phyloP scores from a whole-genome alignment of 37 sponge, comb jelly and placozoan genomes.

The Halisarca cf. caerulea region DNA sequence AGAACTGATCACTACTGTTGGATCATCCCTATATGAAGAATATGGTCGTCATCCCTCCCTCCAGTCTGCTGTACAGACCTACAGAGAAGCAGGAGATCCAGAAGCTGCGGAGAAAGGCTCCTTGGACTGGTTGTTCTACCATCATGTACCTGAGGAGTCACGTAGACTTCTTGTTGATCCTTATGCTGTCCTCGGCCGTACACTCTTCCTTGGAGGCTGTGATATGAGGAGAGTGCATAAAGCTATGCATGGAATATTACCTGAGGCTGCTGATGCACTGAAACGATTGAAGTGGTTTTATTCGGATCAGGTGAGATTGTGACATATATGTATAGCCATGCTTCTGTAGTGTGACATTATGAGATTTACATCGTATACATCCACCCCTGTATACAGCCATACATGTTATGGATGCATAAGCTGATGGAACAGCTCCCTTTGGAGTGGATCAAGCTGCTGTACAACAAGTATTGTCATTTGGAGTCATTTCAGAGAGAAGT shows the following conservation, averaged over 20 bases:
- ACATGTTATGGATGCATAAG: background rate
- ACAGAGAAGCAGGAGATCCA: background rate
- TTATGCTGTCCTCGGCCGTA: background rate
- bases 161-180: background rate
- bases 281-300: too few species aligned
- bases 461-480: background rate
- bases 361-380: too few species aligned
- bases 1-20: background rate
- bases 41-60: background rate
- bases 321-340: too few species aligned
- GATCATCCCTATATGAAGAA: background rate
- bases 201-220: slow-evolving; percentile 9
- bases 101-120: background rate
- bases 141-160: slow-evolving; percentile 2
- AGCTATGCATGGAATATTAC: too few species aligned
- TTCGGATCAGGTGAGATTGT: too few species aligned
- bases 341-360: too few species aligned
- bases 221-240: background rate
- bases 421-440: background rate
- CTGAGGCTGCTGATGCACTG: too few species aligned
- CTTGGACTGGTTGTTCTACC: background rate
- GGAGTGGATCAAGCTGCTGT: too few species aligned
- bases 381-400: too few species aligned
- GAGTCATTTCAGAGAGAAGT: background rate
- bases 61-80: background rate